Base-by-base conservation (phyloP, 2,888 invertebrate species). In the Steinernema hermaphroditum region DNA sequence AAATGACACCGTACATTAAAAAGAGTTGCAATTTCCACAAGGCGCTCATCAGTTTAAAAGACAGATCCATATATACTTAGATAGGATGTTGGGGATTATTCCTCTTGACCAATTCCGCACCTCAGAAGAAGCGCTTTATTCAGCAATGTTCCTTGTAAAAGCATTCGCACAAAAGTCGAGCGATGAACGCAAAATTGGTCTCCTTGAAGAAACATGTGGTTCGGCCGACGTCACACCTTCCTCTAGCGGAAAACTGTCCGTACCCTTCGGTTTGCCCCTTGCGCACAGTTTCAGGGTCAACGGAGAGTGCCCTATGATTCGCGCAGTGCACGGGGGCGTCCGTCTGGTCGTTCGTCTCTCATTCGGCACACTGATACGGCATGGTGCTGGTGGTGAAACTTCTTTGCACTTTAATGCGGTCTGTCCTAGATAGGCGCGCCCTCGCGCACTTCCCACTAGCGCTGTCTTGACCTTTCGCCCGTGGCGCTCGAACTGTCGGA, bases 381-480 rank as follows among this genome's bases (percentile, higher is more conserved):
- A 62, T 29, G 62, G 62, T 29, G 62, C 62, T 62, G 62, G 16
- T 32, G 62, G 29, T 29, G 29, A 32, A 62, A 62, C 27, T 62
- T 62, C 32, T 29, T 62, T 62, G 62, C 62, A 62, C 62, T 62
- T 32, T 32, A 27, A 62, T 19, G 16, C 62, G 62, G 16, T 1
- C 29, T 62, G 62, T 62, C 62, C 62, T 34, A 62, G 4, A 32
- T 62, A 62, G 32, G 27, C 2, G 32, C 29, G 22, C 27, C 62
- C 62, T 9, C 46, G 62, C 62, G 62, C 62, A 62, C 62, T 62
- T 62, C n/a, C n/a, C n/a, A n/a, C n/a, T 62, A 4, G 62, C 32
- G 32, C 32, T 16, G 22, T 62, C 62, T 62, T 62, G 62, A 62
- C 62, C 62, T 62, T 32, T 29, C 50, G 50, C 19, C 24, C 50